phyloP scores from a whole-genome alignment of 2,113 vertebrate species.

The Bombycilla garrulus region DNA sequence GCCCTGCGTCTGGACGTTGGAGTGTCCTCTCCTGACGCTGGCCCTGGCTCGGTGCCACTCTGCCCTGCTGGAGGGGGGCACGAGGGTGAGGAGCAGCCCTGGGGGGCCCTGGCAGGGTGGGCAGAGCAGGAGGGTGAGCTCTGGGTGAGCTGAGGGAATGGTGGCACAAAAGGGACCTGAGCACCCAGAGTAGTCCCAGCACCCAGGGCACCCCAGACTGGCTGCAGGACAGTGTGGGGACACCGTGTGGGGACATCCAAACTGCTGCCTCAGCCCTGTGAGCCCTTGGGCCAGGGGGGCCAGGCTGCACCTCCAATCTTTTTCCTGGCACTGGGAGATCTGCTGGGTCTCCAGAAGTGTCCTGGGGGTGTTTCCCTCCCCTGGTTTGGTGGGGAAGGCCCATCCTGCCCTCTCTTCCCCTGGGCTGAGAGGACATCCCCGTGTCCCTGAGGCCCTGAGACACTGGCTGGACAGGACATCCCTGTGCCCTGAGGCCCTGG shows the following conservation, averaged over 20 bases:
- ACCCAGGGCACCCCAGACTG: background rate
- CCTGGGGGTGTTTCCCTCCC: background rate
- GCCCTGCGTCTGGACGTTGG: background rate
- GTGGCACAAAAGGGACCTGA: background rate
- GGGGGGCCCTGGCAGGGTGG: background rate
- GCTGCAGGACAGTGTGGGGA: background rate
- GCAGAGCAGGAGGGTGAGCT: background rate
- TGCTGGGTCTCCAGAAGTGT: fast-evolving
- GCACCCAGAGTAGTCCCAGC: background rate
- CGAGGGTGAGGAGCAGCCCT: background rate
- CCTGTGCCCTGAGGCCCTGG: no score
- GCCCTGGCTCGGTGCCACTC: background rate
- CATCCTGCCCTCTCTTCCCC: background rate
- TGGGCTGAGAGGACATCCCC: background rate
- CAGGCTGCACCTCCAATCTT: background rate
- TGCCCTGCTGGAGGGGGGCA: background rate
- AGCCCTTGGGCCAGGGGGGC: background rate
- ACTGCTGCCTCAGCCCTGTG: background rate
- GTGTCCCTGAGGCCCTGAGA: no score
- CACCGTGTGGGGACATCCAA: background rate
- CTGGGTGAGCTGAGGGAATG: no score
- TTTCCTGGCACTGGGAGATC: background rate
- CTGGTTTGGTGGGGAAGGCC: background rate
- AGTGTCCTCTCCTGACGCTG: background rate
- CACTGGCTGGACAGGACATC: no score